Evolutionary conservation across 2,888 invertebrate genomes (phyloP), one percentile per base, ranked within the genome.

Genomic region (Drosophila mimetica): DNA sequence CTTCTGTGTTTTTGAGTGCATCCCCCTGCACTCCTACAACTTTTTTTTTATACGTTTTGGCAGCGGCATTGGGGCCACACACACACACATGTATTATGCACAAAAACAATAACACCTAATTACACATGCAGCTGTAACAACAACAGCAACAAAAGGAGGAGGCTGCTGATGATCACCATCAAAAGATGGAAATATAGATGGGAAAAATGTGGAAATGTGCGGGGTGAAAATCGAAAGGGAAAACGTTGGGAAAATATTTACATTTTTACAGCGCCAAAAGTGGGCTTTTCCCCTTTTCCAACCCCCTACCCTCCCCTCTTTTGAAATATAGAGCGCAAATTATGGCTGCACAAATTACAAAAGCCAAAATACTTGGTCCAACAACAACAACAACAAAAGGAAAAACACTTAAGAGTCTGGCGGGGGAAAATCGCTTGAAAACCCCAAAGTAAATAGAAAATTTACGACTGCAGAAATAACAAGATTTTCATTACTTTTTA

Each of bases 231-330:
- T n/a, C 25, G 25, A n/a, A 22, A 39, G 37, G 8, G 11, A 1
- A 14, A 25, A 14, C 48, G 8, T 14, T 50, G 63, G 44, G 25
- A 70, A 70, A 71, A 71, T 71, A 71, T 71, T 52, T 70, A 61
- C 52, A 69, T 69, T 80, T 84, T 85, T 78, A 85, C 85, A 82
- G 47, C 57, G 44, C 39, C 42, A 9, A 25, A 44, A 65, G 36
- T 36, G 52, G 44, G 52, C 47, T 36, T 11, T 32, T 20, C 8
- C 36, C 20, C 20, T 14, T 36, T 14, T 20, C 8, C 11, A n/a
- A n/a, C n/a, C n/a, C n/a, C n/a, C n/a, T n/a, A n/a, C 44, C 4
- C 54, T 11, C 51, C 22, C 13, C 25, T 18, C 7, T 20, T 16
- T 36, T 20, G 30, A 44, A 42, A 55, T 70, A 22, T 32, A 69